Percentiles rank a stretch among this genome's conserved stretches.
These are phyloP conservation scores for Sylvicapra grimmia DNA, from an alignment of 2,113 vertebrate species.

Conservation along the genomic window DNA sequence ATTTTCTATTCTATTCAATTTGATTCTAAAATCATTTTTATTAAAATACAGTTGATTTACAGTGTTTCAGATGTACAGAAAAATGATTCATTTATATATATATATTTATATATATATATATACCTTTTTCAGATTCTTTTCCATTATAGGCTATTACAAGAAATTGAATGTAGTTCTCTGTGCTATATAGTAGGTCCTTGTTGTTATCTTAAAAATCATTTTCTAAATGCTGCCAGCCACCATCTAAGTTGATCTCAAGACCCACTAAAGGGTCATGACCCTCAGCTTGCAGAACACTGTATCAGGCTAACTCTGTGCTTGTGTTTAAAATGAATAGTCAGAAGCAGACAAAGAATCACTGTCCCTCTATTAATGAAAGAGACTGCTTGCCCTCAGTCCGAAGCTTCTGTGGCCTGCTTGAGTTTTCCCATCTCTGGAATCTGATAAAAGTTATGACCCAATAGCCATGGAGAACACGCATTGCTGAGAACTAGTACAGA, in stretches of 20 bases:
- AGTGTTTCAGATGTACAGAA: neutral
- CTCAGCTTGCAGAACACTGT: neutral
- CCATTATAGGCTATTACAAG: neutral
- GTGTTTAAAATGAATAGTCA: slow-evolving; percentile 1
- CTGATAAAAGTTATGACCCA: slow-evolving; percentile 18
- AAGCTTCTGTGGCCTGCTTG: neutral
- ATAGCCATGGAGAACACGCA: neutral
- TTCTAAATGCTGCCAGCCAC: neutral
- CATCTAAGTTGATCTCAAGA: slow-evolving; percentile 34
- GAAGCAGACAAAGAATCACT: slow-evolving; percentile 39
- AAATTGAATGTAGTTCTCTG: neutral
- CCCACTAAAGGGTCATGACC: neutral
- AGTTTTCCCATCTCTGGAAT: slow-evolving; percentile 17
- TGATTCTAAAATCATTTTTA: neutral
- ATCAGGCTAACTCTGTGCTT: neutral
- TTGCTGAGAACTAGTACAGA: neutral
- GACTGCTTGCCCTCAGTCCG: neutral
- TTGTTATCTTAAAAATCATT: neutral
- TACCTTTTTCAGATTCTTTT: neutral
- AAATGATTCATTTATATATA: neutral
- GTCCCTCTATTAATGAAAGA: slow-evolving; percentile 3
- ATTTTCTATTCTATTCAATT: neutral
- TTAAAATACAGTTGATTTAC: neutral
- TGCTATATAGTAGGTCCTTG: neutral
- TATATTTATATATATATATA: neutral